phyloP scores from a whole-genome alignment of 2,888 invertebrate genomes.

The Catocala fraxini region DNA sequence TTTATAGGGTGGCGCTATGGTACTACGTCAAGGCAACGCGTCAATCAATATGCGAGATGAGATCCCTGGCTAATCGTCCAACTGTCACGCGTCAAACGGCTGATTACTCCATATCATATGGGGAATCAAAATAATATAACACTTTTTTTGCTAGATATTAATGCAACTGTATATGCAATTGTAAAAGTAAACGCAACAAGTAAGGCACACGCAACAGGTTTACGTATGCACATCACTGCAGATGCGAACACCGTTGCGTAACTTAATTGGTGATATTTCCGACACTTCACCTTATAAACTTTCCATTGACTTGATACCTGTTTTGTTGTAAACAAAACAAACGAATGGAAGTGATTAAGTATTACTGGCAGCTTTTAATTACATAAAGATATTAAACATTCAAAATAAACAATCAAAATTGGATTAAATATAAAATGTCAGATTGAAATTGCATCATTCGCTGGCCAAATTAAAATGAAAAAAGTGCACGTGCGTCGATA shows the following conservation, averaged over 20 bases:
- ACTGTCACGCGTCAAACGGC: conserved; percentile 46
- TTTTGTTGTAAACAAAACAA: conserved; percentile 39
- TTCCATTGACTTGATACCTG: conserved; percentile 40
- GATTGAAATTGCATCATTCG: conserved; percentile 3
- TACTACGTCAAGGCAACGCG: conserved; percentile 78
- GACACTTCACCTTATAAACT: conserved; percentile 45
- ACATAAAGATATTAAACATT: conserved; percentile 18
- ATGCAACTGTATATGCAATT: conserved; percentile 40
- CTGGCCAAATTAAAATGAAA: not conserved
- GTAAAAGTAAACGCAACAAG: conserved; percentile 59
- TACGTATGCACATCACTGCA: conserved; percentile 67
- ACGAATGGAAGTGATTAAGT: conserved; percentile 10
- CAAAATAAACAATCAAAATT: not conserved
- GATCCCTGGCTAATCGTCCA: conserved; percentile 68
- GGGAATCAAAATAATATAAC: not conserved
- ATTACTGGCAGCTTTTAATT: conserved; percentile 7
- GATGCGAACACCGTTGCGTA: conserved; percentile 65
- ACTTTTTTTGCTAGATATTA: conserved; percentile 20
- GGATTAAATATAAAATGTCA: not conserved
- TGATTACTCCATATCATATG: conserved; percentile 34
- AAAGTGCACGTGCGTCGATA: conserved; percentile 13
- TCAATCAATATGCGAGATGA: conserved; percentile 87
- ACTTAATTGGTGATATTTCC: conserved; percentile 48
- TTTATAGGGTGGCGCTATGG: conserved; percentile 82
- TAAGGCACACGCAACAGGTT: conserved; percentile 67